Conservation (phyloP, 2,113 vertebrate genomes). For the Anguilla rostrata region DNA sequence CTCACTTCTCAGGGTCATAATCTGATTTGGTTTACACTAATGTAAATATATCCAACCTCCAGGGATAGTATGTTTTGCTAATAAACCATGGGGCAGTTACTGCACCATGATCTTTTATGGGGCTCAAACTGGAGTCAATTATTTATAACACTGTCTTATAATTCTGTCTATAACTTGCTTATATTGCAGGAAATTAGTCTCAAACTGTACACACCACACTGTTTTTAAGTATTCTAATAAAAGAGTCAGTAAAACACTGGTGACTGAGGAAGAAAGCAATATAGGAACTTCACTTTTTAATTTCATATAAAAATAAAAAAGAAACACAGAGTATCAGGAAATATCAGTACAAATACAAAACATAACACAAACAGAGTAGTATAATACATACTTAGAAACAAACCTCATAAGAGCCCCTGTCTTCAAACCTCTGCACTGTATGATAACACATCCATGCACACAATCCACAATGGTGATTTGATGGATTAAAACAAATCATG, state of each 20-base stretch:
- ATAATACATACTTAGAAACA: constrained; percentile 1
- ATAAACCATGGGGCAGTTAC: neutral
- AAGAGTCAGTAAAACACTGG: constrained; percentile 1
- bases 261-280: neutral
- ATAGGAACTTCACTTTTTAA: neutral
- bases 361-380: neutral
- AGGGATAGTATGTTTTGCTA: neutral
- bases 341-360: neutral
- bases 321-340: neutral
- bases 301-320: constrained; percentile 21
- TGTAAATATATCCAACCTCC: neutral
- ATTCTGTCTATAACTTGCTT: neutral
- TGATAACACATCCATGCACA: neutral
- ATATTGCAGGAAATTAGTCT: neutral
- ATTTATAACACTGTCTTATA: neutral
- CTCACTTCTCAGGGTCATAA: no score
- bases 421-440: neutral
- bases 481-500: constrained; percentile 12
- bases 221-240: neutral
- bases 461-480: neutral
- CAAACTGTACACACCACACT: neutral
- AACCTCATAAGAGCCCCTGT: neutral
- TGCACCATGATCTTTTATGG: neutral
- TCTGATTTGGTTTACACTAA: no score
- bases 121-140: neutral